Evolutionary conservation across 1,140 invertebrate genomes (phyloP).

Genomic region (Drosophila yakuba): DNA sequence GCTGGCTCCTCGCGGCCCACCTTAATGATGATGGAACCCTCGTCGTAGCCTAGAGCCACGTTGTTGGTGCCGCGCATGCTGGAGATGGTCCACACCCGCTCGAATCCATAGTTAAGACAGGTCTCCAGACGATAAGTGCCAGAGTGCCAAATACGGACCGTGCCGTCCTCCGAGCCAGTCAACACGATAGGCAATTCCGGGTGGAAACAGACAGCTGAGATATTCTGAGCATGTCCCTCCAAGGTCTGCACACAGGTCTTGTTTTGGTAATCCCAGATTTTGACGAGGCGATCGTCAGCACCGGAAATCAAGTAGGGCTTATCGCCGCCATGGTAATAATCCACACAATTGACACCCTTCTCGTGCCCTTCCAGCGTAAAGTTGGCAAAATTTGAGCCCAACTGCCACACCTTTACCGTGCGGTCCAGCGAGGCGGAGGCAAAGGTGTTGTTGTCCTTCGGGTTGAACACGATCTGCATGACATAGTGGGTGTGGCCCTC

Average conservation of each 20-base stretch:
- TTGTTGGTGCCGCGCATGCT: conserved; percentile 98
- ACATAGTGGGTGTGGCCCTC: conserved; percentile 99
- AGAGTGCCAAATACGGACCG: conserved; percentile 98
- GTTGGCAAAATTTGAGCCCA: conserved; percentile 98
- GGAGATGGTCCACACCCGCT: conserved; percentile 99
- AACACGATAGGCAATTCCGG: conserved; percentile 98
- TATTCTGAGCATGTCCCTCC: conserved; percentile 98
- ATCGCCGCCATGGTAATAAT: conserved; percentile 99
- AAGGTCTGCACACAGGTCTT: conserved; percentile 99
- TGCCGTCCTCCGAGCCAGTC: conserved; percentile 99
- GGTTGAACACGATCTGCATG: conserved; percentile 99
- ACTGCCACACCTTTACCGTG: conserved; percentile 99
- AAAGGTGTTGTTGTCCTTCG: conserved; percentile 99
- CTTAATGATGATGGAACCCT: conserved; percentile 99
- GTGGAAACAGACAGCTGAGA: conserved; percentile 97
- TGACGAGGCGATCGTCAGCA: conserved; percentile 98
- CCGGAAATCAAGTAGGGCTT: conserved; percentile 99
- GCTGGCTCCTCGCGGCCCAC: conserved; percentile 99
- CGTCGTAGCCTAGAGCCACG: conserved; percentile 98
- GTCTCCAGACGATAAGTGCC: conserved; percentile 98
- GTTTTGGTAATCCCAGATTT: conserved; percentile 99
- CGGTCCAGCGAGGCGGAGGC: conserved; percentile 98
- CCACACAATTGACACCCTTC: conserved; percentile 99
- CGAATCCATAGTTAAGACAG: conserved; percentile 98
- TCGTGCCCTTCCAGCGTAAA: conserved; percentile 99